Percentiles rank a stretch among this genome's conserved stretches.
phyloP scores from a whole-genome alignment of 2,888 invertebrate genomes.

The Clivina fossor region DNA sequence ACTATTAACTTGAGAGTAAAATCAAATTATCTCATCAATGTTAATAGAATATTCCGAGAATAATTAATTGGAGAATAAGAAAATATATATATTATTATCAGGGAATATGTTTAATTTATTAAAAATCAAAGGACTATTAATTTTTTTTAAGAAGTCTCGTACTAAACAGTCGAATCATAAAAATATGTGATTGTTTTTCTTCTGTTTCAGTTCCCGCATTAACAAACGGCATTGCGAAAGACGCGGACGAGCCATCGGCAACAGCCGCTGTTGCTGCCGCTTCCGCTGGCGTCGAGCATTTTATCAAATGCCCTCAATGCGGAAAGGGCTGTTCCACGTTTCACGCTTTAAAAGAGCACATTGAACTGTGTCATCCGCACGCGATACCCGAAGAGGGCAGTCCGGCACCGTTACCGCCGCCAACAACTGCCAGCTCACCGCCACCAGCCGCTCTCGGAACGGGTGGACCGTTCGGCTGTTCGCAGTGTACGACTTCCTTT shows the following conservation, averaged over 20 bases:
- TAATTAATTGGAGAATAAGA: no score
- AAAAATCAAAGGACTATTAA: no score
- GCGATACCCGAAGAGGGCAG: conserved; percentile 53
- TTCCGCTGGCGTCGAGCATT: conserved; percentile 48
- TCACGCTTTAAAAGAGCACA: conserved; percentile 57
- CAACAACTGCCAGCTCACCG: conserved; percentile 56
- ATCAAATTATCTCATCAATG: no score
- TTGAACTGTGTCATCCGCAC: conserved; percentile 53
- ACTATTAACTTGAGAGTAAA: no score
- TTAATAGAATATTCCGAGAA: no score
- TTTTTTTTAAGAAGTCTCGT: no score
- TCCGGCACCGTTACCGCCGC: conserved; percentile 50
- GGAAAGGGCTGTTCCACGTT: conserved; percentile 55
- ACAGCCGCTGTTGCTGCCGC: no score
- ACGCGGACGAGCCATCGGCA: conserved; percentile 47
- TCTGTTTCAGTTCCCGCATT: conserved; percentile 57
- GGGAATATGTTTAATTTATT: no score
- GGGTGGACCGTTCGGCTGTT: conserved; percentile 72
- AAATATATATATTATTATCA: no score
- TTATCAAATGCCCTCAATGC: conserved; percentile 57
- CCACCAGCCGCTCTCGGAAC: conserved; percentile 62
- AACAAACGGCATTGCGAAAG: conserved; percentile 47
- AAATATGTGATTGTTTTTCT: conserved; percentile 19
- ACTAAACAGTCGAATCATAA: background rate
- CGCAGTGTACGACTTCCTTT: conserved; percentile 87